Evolutionary conservation across 1,140 invertebrate genomes (phyloP).

Genomic region (Samia ricini): DNA sequence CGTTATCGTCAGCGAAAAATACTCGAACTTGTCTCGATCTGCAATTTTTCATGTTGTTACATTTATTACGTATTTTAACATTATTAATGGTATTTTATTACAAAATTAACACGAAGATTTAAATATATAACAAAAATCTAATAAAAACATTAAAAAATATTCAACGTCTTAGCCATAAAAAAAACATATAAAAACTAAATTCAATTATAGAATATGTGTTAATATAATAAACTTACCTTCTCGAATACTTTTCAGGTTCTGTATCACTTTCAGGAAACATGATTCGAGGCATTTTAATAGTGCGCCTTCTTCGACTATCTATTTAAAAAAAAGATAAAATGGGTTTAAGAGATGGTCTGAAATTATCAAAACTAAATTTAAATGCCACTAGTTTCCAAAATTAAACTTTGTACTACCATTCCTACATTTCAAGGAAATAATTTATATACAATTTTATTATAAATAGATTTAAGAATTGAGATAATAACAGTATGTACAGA

Average conservation of each 20-base stretch:
- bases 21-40: conserved; percentile 72
- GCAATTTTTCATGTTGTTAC: neutral
- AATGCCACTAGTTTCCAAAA: neutral
- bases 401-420: too few relatives aligned
- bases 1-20: conserved; percentile 70
- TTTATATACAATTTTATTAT: too few relatives aligned
- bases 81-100: too few relatives aligned
- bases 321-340: neutral
- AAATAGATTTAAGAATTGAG: too few relatives aligned
- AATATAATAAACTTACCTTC: conserved; percentile 43
- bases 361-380: neutral
- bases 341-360: neutral
- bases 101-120: too few relatives aligned
- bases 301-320: conserved; percentile 66
- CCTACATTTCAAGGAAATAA: too few relatives aligned
- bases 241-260: conserved; percentile 74
- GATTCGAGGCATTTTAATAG: conserved; percentile 74
- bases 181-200: too few relatives aligned
- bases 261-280: conserved; percentile 76
- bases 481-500: too few relatives aligned
- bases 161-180: neutral
- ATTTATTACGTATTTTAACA: too few relatives aligned
- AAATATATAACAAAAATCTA: neutral
- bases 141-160: neutral
- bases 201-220: too few relatives aligned